Percentiles rank a stretch among this genome's conserved stretches.
phyloP scores from a whole-genome alignment of 64 coral and sea anemone species.

The Catalaphyllia jardinei region DNA sequence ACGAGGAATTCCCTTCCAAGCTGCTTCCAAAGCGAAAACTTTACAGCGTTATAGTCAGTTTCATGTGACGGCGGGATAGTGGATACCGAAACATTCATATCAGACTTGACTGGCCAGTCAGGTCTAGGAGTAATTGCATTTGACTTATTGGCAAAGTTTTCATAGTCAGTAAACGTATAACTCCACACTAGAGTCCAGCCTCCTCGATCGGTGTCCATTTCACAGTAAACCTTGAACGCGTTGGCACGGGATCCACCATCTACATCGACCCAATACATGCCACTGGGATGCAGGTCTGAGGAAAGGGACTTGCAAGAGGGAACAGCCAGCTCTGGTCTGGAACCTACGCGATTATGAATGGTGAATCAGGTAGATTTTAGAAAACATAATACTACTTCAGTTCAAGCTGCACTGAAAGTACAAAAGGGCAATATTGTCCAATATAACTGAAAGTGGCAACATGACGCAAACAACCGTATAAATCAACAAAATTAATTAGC shows the following conservation, averaged over 20 bases:
- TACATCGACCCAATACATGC: conserved; percentile 29
- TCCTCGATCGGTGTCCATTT: conserved; percentile 18
- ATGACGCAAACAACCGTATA: too few relatives aligned
- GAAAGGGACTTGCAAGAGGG: conserved; percentile 4
- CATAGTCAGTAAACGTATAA: conserved; percentile 6
- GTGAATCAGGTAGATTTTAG: too few relatives aligned
- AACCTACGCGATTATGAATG: too few relatives aligned
- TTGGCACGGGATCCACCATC: conserved; percentile 29
- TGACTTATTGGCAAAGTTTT: neutral
- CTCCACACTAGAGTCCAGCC: conserved; percentile 36
- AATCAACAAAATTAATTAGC: too few relatives aligned
- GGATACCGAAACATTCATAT: neutral
- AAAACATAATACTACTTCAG: too few relatives aligned
- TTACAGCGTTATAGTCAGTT: conserved; percentile 59
- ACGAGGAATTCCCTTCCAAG: conserved; percentile 60
- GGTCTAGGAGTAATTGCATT: conserved; percentile 16
- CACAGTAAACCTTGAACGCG: conserved; percentile 36
- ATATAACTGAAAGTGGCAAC: too few relatives aligned
- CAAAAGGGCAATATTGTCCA: too few relatives aligned
- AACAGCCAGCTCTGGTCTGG: neutral
- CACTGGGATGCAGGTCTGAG: neutral
- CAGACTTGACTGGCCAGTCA: neutral
- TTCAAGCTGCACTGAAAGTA: too few relatives aligned
- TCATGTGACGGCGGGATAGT: conserved; percentile 41
- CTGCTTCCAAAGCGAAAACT: conserved; percentile 57